Conservation (phyloP, 92 coral and sea anemone species). For the Zoanthus gigantus region DNA sequence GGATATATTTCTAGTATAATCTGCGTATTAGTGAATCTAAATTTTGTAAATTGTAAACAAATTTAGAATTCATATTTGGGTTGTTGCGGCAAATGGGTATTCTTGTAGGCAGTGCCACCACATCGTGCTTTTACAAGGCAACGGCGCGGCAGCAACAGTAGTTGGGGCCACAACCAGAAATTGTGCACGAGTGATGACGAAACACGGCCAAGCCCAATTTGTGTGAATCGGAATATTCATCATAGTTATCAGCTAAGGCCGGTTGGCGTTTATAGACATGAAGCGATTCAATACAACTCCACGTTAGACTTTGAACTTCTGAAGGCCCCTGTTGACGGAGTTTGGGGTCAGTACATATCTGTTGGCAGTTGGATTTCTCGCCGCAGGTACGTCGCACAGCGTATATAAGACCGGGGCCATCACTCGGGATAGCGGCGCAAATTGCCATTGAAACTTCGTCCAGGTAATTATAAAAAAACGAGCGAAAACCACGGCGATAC, state of each 20-base stretch:
- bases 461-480: constrained; percentile 90
- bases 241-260: constrained; percentile 88
- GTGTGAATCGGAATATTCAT: constrained; percentile 88
- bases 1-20: no score
- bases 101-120: no score
- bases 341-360: constrained; percentile 73
- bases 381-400: constrained; percentile 93
- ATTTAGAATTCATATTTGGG: no score
- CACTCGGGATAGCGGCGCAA: constrained; percentile 86
- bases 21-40: no score
- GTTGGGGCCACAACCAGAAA: constrained; percentile 89
- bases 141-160: constrained; percentile 94
- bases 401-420: constrained; percentile 88
- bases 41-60: no score
- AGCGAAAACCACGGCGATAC: constrained; percentile 83
- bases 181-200: constrained; percentile 89
- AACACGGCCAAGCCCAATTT: constrained; percentile 94
- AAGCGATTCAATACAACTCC: constrained; percentile 90
- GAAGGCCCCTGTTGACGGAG: constrained; percentile 85
- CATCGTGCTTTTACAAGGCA: constrained; percentile 45
- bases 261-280: constrained; percentile 94
- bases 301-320: constrained; percentile 76
- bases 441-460: constrained; percentile 93
- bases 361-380: constrained; percentile 70
- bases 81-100: no score